Base-by-base conservation (phyloP, 2,888 invertebrate species). In the Drosophila lutescens region DNA sequence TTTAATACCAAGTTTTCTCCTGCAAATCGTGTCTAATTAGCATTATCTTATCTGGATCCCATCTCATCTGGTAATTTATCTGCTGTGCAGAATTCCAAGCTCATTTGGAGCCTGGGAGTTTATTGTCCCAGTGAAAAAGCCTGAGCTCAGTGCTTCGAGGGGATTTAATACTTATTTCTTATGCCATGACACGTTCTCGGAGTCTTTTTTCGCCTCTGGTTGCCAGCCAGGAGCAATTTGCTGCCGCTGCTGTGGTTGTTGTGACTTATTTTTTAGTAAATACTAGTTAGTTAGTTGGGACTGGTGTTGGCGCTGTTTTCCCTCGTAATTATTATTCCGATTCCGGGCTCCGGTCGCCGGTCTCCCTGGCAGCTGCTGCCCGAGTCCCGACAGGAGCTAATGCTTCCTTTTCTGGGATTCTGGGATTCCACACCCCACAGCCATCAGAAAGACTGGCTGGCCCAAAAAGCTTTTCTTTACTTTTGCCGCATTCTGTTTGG, bases 401-500 rank as follows among this genome's bases (percentile, higher is more conserved):
- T 63, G 68, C 59, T 47, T 69, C 36, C 71, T 53, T 53, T 46
- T 15, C 30, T 30, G 30, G 30, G 8, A 30, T 8, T 1, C 30
- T 4, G 26, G 26, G 26, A 26, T 26, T 26, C 26, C 30, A 30
- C 30, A 30, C 30, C 30, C 30, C 30, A 8, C 30, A 30, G 30
- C 30, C 30, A 1, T 8, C 30, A 8, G 30, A 30, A 30, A 7
- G 30, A 30, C 8, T 30, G 30, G 30, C 30, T 30, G 30, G 30
- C 30, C 38, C 15, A 58, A 51, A 63, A 59, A 43, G 67, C 79
- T 85, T 77, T 73, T 87, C 80, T 78, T 88, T 83, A 78, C 84
- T 77, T 63, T 76, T 80, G 72, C 73, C 88, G 83, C 86, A 88
- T 88, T 85, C 80, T 86, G 88, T 88, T 85, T 85, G 85, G 81